Evolutionary conservation across 1,140 invertebrate genomes (phyloP).

Genomic region (Drosophila elegans): DNA sequence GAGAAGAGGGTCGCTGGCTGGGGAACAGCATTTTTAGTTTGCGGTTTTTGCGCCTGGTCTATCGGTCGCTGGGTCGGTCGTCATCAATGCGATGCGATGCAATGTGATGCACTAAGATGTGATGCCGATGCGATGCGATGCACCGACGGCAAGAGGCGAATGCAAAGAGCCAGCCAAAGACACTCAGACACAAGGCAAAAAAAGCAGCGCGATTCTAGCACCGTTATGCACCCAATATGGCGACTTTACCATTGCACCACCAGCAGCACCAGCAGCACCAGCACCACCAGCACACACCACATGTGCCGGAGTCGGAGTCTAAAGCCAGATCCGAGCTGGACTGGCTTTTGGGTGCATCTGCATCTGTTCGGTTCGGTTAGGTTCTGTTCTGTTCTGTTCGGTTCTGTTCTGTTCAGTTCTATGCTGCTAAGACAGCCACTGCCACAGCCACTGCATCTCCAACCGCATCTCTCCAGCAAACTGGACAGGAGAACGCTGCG

Average conservation of each 20-base stretch:
- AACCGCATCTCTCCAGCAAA: slow-evolving; percentile 63
- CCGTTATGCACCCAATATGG: slow-evolving; percentile 83
- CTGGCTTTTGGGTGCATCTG: slow-evolving; percentile 47
- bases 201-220: slow-evolving; percentile 81
- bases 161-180: slow-evolving; percentile 7
- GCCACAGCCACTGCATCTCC: slow-evolving; percentile 42
- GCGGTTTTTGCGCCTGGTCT: slow-evolving; percentile 75
- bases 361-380: slow-evolving; percentile 39
- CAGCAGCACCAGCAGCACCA: slow-evolving; percentile 18
- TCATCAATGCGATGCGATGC: slow-evolving; percentile 70
- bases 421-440: slow-evolving; percentile 3
- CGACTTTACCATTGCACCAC: slow-evolving; percentile 32
- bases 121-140: slow-evolving; percentile 20
- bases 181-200: slow-evolving; percentile 51
- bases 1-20: slow-evolving; percentile 18
- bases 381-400: background rate
- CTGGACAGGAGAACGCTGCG: slow-evolving; percentile 54
- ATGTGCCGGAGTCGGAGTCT: slow-evolving; percentile 48
- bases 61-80: slow-evolving; percentile 82
- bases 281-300: slow-evolving; percentile 20
- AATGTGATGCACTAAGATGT: too few relatives aligned
- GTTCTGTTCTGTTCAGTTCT: background rate
- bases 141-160: slow-evolving; percentile 19
- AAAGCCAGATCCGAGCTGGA: slow-evolving; percentile 21
- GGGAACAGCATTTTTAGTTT: slow-evolving; percentile 43